Base-by-base conservation (phyloP, 1,140 invertebrate genomes). In the Zophobas morio region DNA sequence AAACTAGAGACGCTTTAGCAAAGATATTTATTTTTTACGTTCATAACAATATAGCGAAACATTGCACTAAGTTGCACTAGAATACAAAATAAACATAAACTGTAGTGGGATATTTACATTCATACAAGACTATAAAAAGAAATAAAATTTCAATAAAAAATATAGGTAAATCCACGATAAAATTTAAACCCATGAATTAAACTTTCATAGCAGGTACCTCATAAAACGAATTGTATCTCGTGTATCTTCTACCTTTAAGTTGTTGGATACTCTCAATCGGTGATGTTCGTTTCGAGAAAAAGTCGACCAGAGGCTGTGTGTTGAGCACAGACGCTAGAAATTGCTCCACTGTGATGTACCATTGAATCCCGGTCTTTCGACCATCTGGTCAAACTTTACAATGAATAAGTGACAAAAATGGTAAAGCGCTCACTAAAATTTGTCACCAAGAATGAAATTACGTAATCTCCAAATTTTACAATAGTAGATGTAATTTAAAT, bases 271-370 rank as follows among this genome's bases (percentile, higher is more conserved):
- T 79, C 8, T 86, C 84, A 37, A 80, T 76, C 32, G 85, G 74
- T 5, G 82, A 81, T 2, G 79, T 74, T 4, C 83, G 79, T 79
- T 86, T 89, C 76, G 94, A 93, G 87, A 98, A 96, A 86, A 93
- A 96, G 72, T 92, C 90, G 1, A 94, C 92, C 66, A 97, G 89
- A 4, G 90, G 88, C 56, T 91, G 89, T 78, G 95, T n/a, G 37
- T 93, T 94, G 39, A 96, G 87, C 79, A 95, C 90, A 20, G 94
- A 94, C 0, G 94, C 95, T 54, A 97, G 86, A 87, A 98, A 97
- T 84, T 98, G 96, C 86, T 98, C 95, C 78, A 96, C 93, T 0
- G 94, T 94, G 80, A 97, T 95, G 6, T 92, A 92, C 96, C 96
- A 97, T 81, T 92, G 89, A 32, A 88, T 88, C 20, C 20, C 20